These are phyloP conservation scores for Zootoca vivipara DNA, from an alignment of 2,113 vertebrate genomes.

Conservation along the genomic window DNA sequence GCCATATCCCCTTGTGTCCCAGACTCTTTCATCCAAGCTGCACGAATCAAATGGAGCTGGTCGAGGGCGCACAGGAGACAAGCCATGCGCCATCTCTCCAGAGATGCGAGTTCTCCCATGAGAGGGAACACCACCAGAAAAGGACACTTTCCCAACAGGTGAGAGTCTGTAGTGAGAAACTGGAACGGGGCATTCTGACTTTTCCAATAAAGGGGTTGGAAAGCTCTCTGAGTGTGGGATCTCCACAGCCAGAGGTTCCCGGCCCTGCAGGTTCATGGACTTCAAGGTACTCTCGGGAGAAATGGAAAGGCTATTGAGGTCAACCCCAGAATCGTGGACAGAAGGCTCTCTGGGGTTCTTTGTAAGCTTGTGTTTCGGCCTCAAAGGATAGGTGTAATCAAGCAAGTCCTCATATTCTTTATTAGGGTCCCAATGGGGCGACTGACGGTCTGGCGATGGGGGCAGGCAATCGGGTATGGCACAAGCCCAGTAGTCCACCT, in stretches of 20 bases:
- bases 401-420: constrained; percentile 89
- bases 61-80: background rate
- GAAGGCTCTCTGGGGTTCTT: constrained; percentile 65
- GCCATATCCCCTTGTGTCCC: background rate
- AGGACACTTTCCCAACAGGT: constrained; percentile 56
- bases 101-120: constrained; percentile 51
- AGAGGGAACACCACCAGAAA: constrained; percentile 25
- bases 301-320: constrained; percentile 80
- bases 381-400: constrained; percentile 92
- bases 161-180: constrained; percentile 11
- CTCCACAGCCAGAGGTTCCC: background rate
- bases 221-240: background rate
- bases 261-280: constrained; percentile 31
- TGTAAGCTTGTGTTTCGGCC: constrained; percentile 71
- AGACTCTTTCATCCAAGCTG: background rate
- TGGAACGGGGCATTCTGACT: constrained; percentile 39
- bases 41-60: background rate
- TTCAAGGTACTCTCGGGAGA: constrained; percentile 70
- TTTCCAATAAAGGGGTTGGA: constrained; percentile 45
- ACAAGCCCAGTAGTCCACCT: constrained; percentile 88
- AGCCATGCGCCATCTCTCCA: constrained; percentile 17
- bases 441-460: constrained; percentile 81
- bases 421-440: constrained; percentile 85
- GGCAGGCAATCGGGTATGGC: constrained; percentile 82
- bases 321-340: constrained; percentile 88